These are phyloP conservation scores for Napeogenes inachia DNA, from an alignment of 2,888 invertebrate species.

Conservation along the genomic window DNA sequence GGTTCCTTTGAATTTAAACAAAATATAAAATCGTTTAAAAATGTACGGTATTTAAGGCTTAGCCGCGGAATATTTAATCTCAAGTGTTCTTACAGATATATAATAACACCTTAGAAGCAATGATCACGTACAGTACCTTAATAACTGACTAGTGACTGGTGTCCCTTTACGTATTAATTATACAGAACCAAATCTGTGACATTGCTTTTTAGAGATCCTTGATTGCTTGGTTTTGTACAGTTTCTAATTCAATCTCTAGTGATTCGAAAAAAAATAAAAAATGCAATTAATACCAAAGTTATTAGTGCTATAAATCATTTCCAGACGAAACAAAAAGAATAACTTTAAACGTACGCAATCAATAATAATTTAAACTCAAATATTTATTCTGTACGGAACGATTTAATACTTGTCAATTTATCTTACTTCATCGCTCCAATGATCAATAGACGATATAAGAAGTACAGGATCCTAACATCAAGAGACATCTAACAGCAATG, in stretches of 20 bases:
- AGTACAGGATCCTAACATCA: neutral
- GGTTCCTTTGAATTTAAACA: too few species aligned
- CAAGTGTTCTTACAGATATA: neutral
- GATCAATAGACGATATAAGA: conserved; percentile 10
- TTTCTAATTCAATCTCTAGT: too few species aligned
- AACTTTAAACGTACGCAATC: neutral
- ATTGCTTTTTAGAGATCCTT: too few species aligned
- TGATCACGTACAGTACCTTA: neutral
- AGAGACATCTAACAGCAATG: conserved; percentile 36
- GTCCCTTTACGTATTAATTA: neutral
- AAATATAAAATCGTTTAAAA: too few species aligned
- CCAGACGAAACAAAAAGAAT: neutral
- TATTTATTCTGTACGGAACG: neutral
- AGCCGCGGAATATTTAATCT: neutral
- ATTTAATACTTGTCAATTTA: neutral
- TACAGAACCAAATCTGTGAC: neutral
- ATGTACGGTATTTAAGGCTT: too few species aligned
- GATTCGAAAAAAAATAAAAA: too few species aligned
- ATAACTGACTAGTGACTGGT: neutral
- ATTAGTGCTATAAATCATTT: neutral
- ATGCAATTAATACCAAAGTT: too few species aligned
- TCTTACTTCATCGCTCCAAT: neutral
- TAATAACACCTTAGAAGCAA: neutral
- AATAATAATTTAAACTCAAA: neutral
- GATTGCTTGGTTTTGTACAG: too few species aligned